A percentile compares a stretch with the other conserved stretches of the same genome.
Evolutionary conservation across 2,888 invertebrate genomes (phyloP).

Genomic region (Synanthedon vespiformis): DNA sequence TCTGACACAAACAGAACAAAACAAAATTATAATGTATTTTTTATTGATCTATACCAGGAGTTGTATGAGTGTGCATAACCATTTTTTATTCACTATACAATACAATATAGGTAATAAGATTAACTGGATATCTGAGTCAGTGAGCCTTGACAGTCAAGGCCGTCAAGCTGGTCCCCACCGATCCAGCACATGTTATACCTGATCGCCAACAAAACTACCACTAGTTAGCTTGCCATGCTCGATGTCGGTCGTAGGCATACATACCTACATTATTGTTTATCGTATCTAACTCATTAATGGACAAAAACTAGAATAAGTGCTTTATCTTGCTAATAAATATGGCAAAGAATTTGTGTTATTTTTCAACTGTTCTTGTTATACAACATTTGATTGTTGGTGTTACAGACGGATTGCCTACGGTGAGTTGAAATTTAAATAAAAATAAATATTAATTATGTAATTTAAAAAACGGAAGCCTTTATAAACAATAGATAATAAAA

Average conservation of each 20-base stretch:
- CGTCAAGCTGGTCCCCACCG: conserved; percentile 28
- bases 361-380: conserved; percentile 32
- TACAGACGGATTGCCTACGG: conserved; percentile 39
- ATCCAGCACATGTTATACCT: conserved; percentile 4
- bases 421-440: conserved; percentile 18
- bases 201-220: conserved; percentile 3
- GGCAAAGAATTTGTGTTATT: conserved; percentile 23
- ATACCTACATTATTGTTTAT: no score
- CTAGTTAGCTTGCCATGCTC: conserved; percentile 6
- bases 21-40: no score
- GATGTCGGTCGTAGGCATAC: neutral
- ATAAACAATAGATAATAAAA: no score
- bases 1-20: no score
- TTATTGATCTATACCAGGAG: no score
- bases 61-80: no score
- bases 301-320: no score
- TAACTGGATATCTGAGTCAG: conserved; percentile 35
- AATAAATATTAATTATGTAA: neutral
- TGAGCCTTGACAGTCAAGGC: conserved; percentile 52
- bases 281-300: no score
- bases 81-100: no score
- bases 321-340: conserved; percentile 9
- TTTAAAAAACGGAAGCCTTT: neutral
- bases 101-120: neutral
- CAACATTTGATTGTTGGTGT: conserved; percentile 22